These are phyloP conservation scores for Luperina testacea DNA, from an alignment of 2,888 invertebrate species.

Conservation along the genomic window DNA sequence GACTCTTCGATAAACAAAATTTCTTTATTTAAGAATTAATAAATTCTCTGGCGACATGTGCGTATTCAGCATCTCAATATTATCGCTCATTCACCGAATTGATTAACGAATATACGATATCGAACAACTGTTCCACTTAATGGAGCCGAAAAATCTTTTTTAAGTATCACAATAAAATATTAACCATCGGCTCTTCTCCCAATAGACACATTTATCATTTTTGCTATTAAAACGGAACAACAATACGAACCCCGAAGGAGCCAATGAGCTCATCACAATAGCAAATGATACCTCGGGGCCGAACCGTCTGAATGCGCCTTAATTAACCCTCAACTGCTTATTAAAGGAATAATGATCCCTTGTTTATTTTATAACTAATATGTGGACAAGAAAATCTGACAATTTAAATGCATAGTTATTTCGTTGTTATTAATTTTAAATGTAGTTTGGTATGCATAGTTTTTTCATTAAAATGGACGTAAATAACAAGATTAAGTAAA, in stretches of 20 bases:
- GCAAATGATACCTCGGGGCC: constrained; percentile 88
- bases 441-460: constrained; percentile 4
- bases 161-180: constrained; percentile 67
- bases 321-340: constrained; percentile 88
- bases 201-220: constrained; percentile 88
- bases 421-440: constrained; percentile 45
- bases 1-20: neutral
- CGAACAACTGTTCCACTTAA: constrained; percentile 61
- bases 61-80: constrained; percentile 45
- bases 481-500: neutral
- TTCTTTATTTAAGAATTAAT: constrained; percentile 5
- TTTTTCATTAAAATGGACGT: constrained; percentile 20
- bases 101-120: constrained; percentile 52
- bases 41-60: constrained; percentile 38
- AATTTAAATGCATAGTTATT: constrained; percentile 63
- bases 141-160: constrained; percentile 64
- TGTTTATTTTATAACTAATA: constrained; percentile 73
- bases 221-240: constrained; percentile 87
- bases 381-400: constrained; percentile 60
- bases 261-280: constrained; percentile 87
- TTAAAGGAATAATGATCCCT: constrained; percentile 82
- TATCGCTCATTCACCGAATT: constrained; percentile 41
- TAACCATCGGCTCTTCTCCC: constrained; percentile 72
- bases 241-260: constrained; percentile 88
- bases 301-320: constrained; percentile 84